These are phyloP conservation scores for Protonemura montana DNA, from an alignment of 2,888 invertebrate genomes.

Conservation along the genomic window DNA sequence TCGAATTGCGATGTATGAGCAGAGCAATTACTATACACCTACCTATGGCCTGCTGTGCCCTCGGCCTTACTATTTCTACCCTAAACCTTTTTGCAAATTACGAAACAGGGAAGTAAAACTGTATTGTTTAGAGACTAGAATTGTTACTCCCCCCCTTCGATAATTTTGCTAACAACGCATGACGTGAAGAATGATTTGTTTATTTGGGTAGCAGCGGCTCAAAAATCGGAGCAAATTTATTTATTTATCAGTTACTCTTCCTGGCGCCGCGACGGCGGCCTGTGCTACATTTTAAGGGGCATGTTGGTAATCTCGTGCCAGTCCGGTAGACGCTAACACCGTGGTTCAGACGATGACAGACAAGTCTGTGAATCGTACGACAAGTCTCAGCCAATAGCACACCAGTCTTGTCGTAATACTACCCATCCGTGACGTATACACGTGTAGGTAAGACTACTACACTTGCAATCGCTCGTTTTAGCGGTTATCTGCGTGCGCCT, in stretches of 20 bases:
- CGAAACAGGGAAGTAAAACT: not conserved
- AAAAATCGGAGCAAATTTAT: not conserved
- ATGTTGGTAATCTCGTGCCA: not conserved
- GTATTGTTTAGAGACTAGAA: not conserved
- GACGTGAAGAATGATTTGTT: not conserved
- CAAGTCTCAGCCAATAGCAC: not conserved
- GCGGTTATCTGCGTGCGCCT: not conserved
- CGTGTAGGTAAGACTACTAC: not conserved
- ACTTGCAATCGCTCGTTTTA: not conserved
- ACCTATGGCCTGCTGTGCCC: not conserved
- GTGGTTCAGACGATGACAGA: not conserved
- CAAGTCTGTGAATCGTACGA: not conserved
- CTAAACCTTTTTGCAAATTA: conserved; percentile 12
- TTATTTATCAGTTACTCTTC: not conserved
- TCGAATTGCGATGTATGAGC: not conserved
- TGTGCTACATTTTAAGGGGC: not conserved
- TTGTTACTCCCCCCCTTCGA: not conserved
- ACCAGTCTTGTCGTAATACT: not conserved
- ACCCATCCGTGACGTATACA: not conserved
- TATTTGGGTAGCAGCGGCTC: not conserved
- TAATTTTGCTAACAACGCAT: not conserved
- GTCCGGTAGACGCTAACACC: not conserved
- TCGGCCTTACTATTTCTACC: not conserved
- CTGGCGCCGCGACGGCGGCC: not conserved
- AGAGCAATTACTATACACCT: not conserved